Percentiles rank a stretch among this genome's conserved stretches.
These are phyloP conservation scores for Sparidentex hasta DNA, from an alignment of 2,797 vertebrate species.

Conservation along the genomic window DNA sequence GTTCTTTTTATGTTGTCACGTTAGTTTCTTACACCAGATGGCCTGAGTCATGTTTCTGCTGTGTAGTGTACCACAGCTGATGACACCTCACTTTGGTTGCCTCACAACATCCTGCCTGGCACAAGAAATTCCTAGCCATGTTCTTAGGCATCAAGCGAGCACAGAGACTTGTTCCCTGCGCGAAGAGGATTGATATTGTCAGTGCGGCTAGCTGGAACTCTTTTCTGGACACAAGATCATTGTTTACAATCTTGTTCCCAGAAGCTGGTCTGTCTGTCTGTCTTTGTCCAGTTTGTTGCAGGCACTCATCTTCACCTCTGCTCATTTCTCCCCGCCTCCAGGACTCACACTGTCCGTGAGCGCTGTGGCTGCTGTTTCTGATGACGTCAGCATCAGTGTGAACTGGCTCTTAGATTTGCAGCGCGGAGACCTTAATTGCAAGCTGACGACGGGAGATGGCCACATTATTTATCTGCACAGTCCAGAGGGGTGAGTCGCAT, in stretches of 20 bases:
- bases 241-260: too few relatives aligned
- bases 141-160: too few relatives aligned
- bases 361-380: slow-evolving; percentile 46
- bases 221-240: too few relatives aligned
- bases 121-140: too few relatives aligned
- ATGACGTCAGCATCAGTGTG: slow-evolving; percentile 41
- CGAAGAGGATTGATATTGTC: too few relatives aligned
- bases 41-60: too few relatives aligned
- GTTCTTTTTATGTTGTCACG: too few relatives aligned
- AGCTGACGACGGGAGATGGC: slow-evolving; percentile 62
- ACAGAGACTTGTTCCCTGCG: too few relatives aligned
- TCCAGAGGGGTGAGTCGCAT: slow-evolving; percentile 48
- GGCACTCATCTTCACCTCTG: background rate
- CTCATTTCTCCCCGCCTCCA: slow-evolving; percentile 20
- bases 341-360: slow-evolving; percentile 47
- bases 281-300: background rate
- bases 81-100: too few relatives aligned
- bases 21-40: too few relatives aligned
- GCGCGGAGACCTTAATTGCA: slow-evolving; percentile 40
- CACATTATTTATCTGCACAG: slow-evolving; percentile 14
- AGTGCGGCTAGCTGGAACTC: background rate
- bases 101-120: too few relatives aligned
- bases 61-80: too few relatives aligned
- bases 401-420: slow-evolving; percentile 35
- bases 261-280: background rate